Evolutionary conservation across 2,113 vertebrate genomes (phyloP), one percentile per base, ranked within the genome.

Genomic region (Centrocercus urophasianus): DNA sequence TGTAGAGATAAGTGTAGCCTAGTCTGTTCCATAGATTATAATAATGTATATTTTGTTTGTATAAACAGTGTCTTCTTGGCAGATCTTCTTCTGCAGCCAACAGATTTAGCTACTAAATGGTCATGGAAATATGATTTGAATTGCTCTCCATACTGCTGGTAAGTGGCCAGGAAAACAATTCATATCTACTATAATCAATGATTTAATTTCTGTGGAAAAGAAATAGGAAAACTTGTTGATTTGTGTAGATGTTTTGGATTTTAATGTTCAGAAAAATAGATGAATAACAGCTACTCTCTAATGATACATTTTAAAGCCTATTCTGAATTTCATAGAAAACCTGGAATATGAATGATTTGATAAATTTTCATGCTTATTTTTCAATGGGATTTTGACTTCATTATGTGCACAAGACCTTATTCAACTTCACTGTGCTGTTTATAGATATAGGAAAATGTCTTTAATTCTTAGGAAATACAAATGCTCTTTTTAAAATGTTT

Each of bases 111-210:
- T 93, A 57, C 54, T 92, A 59, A 93, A 38, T 18, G 52, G 73
- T 92, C n/a, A 32, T 59, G 72, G 52, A 93, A 75, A 75, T 59
- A 45, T 61, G 67, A 86, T 89, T 90, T 86, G 81, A 84, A 84
- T 87, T 79, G 47, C 73, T 93, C 27, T 79, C 43, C n/a, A 48
- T 9, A 2, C 32, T 45, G 59, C 34, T n/a, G 83, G 70, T 94
- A 43, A 82, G 54, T 40, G 36, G 21, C 52, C 71, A 88, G 75
- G 43, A 88, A 94, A 94, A 67, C 13, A 76, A 34, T 66, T 47
- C 47, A 13, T 16, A 13, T 73, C 88, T 86, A 82, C 69, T 73
- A 15, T 69, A 80, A 87, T 75, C 60, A 82, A 28, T 72, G 57
- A 57, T 73, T 90, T 28, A 4, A 38, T 61, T 92, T 42, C 50